Evolutionary conservation across 2,888 invertebrate species (phyloP).

Genomic region (Melieria omissa): DNA sequence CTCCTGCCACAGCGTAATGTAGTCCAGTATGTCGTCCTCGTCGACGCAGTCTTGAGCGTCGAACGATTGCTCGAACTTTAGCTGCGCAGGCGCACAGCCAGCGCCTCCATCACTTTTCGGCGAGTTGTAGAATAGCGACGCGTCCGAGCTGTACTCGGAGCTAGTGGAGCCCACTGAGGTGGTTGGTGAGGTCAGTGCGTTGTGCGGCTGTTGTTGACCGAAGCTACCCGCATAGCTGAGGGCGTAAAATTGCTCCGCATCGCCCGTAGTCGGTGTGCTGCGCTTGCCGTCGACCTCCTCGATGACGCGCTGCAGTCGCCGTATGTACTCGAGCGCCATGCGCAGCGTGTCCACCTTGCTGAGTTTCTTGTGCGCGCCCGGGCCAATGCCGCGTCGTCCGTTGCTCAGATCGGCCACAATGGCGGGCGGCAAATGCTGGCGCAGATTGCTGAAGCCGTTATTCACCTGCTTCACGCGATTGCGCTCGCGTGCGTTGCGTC

Average conservation of each 20-base stretch:
- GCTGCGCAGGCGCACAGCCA: constrained; percentile 34
- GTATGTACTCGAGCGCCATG: constrained; percentile 91
- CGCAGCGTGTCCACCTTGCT: constrained; percentile 90
- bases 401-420: constrained; percentile 77
- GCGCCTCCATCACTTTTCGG: constrained; percentile 27
- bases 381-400: constrained; percentile 75
- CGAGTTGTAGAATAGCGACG: constrained; percentile 8
- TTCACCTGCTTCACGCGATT: constrained; percentile 96
- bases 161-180: constrained; percentile 44
- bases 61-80: constrained; percentile 69
- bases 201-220: constrained; percentile 48
- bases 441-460: constrained; percentile 88
- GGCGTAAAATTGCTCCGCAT: constrained; percentile 26
- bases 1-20: constrained; percentile 64
- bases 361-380: constrained; percentile 78
- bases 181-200: constrained; percentile 47
- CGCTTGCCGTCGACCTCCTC: constrained; percentile 68
- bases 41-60: constrained; percentile 79
- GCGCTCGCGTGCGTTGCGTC: constrained; percentile 92
- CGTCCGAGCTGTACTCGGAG: constrained; percentile 41
- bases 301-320: constrained; percentile 76
- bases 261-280: constrained; percentile 33
- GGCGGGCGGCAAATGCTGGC: constrained; percentile 87
- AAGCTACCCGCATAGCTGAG: constrained; percentile 45
- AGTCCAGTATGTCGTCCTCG: constrained; percentile 88